Conservation (phyloP, 2,113 vertebrate genomes). For the Hemiprocne comata region DNA sequence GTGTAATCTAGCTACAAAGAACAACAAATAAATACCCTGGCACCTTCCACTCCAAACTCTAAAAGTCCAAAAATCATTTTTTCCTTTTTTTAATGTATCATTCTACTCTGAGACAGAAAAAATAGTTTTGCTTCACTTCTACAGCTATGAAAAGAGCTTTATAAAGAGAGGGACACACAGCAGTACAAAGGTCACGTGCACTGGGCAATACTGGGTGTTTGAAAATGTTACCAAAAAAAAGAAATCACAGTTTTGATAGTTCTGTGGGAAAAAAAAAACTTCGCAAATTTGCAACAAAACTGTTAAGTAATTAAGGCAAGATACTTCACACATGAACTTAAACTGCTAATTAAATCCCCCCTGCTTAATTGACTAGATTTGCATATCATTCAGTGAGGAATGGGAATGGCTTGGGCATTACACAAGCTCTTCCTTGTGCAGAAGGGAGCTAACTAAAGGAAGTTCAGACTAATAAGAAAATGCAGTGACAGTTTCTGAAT, state of each 20-base stretch:
- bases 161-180: not conserved
- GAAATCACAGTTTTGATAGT: conserved; percentile 81
- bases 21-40: not conserved
- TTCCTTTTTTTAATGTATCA: not conserved
- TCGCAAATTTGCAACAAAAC: conserved; percentile 86
- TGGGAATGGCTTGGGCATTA: conserved; percentile 71
- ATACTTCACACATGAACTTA: conserved; percentile 87
- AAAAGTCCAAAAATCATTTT: not conserved
- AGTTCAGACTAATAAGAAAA: not conserved
- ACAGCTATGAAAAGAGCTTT: not conserved
- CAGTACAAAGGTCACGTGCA: conserved; percentile 43
- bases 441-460: conserved; percentile 17
- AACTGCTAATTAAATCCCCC: conserved; percentile 89
- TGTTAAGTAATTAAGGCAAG: conserved; percentile 87
- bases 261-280: conserved; percentile 73
- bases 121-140: not conserved
- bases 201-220: conserved; percentile 22
- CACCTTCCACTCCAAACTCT: not conserved
- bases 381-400: conserved; percentile 81
- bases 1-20: not conserved
- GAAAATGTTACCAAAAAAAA: conserved; percentile 60
- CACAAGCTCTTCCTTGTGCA: conserved; percentile 3
- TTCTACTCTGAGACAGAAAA: conserved; percentile 12
- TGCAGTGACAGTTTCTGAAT: not conserved
- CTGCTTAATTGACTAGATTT: conserved; percentile 89